A percentile compares a stretch with the other conserved stretches of the same genome.
These are phyloP conservation scores for Mormyrops attenuatus DNA, from an alignment of 2,797 vertebrate genomes.

Conservation along the genomic window DNA sequence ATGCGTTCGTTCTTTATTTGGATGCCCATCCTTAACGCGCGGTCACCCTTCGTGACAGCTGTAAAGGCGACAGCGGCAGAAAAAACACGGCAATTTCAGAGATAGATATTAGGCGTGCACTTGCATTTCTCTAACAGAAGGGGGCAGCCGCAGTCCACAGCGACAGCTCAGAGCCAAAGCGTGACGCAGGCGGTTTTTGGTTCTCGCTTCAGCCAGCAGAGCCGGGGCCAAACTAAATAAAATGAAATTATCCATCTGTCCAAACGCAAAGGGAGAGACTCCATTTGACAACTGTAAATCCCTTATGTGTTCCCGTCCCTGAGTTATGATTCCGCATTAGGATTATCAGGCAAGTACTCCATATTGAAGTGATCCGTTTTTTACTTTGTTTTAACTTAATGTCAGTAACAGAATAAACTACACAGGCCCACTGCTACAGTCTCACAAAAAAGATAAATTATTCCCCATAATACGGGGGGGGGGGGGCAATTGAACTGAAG, in stretches of 20 bases:
- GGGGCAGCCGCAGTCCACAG: conserved; percentile 8
- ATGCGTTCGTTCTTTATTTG: not conserved
- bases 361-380: not conserved
- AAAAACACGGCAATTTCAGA: not conserved
- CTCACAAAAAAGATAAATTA: not conserved
- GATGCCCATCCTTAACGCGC: not conserved
- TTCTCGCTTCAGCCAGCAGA: not conserved
- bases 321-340: not conserved
- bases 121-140: conserved; percentile 8
- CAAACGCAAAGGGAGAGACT: not conserved
- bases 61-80: not conserved
- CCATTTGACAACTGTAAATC: not conserved
- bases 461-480: not conserved
- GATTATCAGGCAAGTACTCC: not conserved
- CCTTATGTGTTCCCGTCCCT: not conserved
- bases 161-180: not conserved
- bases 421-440: not conserved
- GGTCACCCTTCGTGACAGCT: not conserved
- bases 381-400: not conserved
- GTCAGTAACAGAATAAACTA: not conserved
- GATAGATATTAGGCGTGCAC: not conserved
- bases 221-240: not conserved
- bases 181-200: not conserved
- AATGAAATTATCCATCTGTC: not conserved
- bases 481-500: not conserved